Base-by-base conservation (phyloP, 1,140 invertebrate species). In the Ruditapes philippinarum region DNA sequence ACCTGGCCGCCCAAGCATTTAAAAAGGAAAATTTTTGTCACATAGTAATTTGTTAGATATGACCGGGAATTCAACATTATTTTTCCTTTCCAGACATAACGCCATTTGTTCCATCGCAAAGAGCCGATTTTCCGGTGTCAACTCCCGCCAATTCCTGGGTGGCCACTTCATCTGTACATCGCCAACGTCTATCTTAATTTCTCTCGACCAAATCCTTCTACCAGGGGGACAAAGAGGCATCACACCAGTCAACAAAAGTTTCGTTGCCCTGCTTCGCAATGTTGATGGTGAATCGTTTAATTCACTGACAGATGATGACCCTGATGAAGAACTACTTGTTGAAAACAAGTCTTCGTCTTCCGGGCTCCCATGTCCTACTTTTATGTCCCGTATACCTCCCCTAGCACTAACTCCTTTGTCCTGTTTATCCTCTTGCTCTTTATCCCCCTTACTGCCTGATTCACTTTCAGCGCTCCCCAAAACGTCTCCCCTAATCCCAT, bases 71-170 rank as follows among this genome's bases (percentile, higher is more conserved):
- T 65, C n/a, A 31, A 17, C 31, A 14, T n/a, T 31, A 31, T 65
- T 65, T 31, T 33, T 33, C 33, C 62, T 19, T 65, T 65, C 62
- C 14, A 65, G 31, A 28, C 11, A 14, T 65, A 65, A 33, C 17
- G 62, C 62, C 22, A 65, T 65, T 65, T 65, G 62, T 17, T 65
- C 62, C 62, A 65, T 65, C 4, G 62, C 62, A 65, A 65, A 65
- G 1, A 65, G 31, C 4, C 31, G 25, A 25, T 31, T 31, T 65
- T 65, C 62, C 4, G n/a, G 11, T 12, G n/a, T 65, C 3, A 28
- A 31, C 17, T 65, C 62, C 31, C 54, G 54, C 25, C 31, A 65
- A 31, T 65, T 65, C 11, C 31, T n/a, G 7, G 62, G 62, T 2
- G 62, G 62, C 31, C 62, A 65, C 1, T 5, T 33, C 22, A 65